These are phyloP conservation scores for Hydrolagus colliei DNA, from an alignment of 2,797 vertebrate species.

Conservation along the genomic window DNA sequence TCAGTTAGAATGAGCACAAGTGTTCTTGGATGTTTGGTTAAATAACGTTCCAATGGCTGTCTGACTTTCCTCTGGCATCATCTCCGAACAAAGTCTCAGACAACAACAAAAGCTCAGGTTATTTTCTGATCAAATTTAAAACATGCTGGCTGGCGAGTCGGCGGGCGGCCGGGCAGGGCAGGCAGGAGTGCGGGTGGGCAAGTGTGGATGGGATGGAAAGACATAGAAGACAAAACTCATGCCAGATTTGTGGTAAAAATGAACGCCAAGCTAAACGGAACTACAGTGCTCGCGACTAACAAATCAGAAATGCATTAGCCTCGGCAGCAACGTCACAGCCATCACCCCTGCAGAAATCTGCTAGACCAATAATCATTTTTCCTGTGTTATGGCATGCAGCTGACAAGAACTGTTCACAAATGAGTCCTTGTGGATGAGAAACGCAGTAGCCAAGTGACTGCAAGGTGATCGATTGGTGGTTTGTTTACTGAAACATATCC, in stretches of 20 bases:
- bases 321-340: constrained; percentile 53
- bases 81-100: not conserved
- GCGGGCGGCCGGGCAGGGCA: no score
- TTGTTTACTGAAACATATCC: constrained; percentile 70
- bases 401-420: constrained; percentile 63
- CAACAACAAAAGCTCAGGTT: not conserved
- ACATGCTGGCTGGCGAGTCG: not conserved
- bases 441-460: constrained; percentile 61
- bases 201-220: no score
- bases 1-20: not conserved
- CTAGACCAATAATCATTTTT: constrained; percentile 66
- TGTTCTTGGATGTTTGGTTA: not conserved
- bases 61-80: not conserved
- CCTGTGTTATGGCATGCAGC: constrained; percentile 71
- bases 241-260: constrained; percentile 4
- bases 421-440: constrained; percentile 58
- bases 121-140: constrained; percentile 8
- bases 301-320: constrained; percentile 81
- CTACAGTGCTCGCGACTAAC: constrained; percentile 52
- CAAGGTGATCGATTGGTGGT: constrained; percentile 65
- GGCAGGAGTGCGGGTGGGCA: no score
- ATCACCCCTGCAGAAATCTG: constrained; percentile 62
- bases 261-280: not conserved
- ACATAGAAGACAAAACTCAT: not conserved
- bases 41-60: not conserved